Evolutionary conservation across 2,113 vertebrate species (phyloP).

Genomic region (Anser brachyrhynchus): DNA sequence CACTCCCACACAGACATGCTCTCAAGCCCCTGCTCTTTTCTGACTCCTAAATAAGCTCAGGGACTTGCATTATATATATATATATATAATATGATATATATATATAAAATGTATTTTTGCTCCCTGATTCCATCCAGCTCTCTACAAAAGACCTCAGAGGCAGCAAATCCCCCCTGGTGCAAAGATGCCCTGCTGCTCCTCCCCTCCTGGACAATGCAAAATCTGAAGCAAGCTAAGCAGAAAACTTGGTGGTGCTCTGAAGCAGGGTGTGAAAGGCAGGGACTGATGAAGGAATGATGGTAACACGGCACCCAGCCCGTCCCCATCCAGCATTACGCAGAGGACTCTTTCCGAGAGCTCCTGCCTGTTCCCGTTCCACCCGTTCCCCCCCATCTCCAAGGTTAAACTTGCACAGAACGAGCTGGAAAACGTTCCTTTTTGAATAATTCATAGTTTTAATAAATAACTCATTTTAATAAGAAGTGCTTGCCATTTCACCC

Average conservation of each 20-base stretch:
- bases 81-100: too few relatives aligned
- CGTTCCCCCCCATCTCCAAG: background rate
- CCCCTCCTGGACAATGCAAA: background rate
- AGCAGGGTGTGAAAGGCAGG: background rate
- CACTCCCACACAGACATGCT: background rate
- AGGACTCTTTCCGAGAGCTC: background rate
- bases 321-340: background rate
- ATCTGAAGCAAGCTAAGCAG: background rate
- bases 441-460: conserved; percentile 32
- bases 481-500: background rate
- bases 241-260: background rate
- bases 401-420: background rate
- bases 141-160: background rate
- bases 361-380: background rate
- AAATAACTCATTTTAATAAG: conserved; percentile 34
- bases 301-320: background rate
- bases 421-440: background rate
- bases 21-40: background rate
- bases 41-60: background rate
- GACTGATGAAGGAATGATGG: background rate
- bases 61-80: background rate
- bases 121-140: background rate
- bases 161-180: background rate
- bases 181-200: background rate
- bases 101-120: too few relatives aligned